Percentiles rank a stretch among this genome's conserved stretches.
Conservation (phyloP, 2,888 invertebrate genomes). For the Colletes collaris region DNA sequence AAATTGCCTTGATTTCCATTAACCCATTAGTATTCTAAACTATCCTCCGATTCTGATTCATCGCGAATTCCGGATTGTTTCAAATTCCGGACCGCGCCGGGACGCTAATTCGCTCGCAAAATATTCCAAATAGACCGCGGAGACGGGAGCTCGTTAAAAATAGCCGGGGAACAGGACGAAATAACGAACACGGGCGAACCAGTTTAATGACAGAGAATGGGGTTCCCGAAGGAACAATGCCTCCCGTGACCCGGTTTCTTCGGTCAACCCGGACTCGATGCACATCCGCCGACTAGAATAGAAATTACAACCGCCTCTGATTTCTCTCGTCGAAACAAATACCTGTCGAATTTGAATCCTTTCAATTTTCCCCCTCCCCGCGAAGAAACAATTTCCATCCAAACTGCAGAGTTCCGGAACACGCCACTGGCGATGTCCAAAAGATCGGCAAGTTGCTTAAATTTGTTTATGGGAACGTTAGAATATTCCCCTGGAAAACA, state of each 20-base stretch:
- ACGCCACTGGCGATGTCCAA: too few species aligned
- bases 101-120: background rate
- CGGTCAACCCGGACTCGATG: constrained; percentile 4
- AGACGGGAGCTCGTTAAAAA: constrained; percentile 24
- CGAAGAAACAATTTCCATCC: background rate
- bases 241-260: constrained; percentile 23
- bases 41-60: constrained; percentile 3
- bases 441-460: too few species aligned
- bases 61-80: background rate
- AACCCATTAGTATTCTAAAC: background rate
- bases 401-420: too few species aligned
- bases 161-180: constrained; percentile 1
- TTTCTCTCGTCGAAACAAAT: background rate
- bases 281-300: background rate
- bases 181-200: constrained; percentile 30
- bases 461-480: too few species aligned
- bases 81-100: background rate
- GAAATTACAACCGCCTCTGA: background rate
- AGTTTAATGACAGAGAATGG: constrained; percentile 42
- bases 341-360: too few species aligned
- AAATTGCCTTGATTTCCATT: background rate
- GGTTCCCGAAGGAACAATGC: constrained; percentile 23
- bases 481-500: too few species aligned
- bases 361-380: too few species aligned
- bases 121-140: constrained; percentile 15